These are phyloP conservation scores for Styela plicata DNA, from an alignment of 23 tunicate species.

Conservation along the genomic window DNA sequence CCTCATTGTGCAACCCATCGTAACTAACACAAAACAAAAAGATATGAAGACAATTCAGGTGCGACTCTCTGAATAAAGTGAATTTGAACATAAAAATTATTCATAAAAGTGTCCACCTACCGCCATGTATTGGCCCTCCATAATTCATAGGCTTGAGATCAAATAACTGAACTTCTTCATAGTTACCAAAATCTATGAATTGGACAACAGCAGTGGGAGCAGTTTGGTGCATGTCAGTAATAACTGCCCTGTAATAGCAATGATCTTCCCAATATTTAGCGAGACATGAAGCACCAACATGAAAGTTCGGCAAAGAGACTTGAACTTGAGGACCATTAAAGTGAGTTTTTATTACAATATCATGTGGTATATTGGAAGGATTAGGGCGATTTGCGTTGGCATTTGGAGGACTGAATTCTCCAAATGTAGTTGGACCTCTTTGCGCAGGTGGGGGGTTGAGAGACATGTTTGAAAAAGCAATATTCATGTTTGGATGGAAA, in stretches of 20 bases:
- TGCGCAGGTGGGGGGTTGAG: slow-evolving; percentile 25
- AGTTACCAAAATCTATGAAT: slow-evolving; percentile 53
- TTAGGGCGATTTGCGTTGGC: background rate
- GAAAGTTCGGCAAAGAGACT: slow-evolving; percentile 14
- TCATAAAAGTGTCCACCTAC: background rate
- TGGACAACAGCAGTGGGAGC: slow-evolving; percentile 64
- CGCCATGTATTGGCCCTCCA: background rate
- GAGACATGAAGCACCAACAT: slow-evolving; percentile 11
- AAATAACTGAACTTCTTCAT: slow-evolving; percentile 60
- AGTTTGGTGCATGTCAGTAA: slow-evolving; percentile 51
- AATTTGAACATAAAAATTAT: too few species aligned
- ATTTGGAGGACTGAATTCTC: background rate
- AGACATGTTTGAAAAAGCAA: background rate
- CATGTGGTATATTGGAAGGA: background rate
- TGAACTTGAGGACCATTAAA: slow-evolving; percentile 18
- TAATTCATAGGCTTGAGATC: slow-evolving; percentile 31
- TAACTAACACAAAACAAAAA: too few species aligned
- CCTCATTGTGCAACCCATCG: too few species aligned
- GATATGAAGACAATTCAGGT: too few species aligned
- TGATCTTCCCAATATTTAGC: slow-evolving; percentile 83
- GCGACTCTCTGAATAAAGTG: too few species aligned
- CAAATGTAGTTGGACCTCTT: slow-evolving; percentile 26
- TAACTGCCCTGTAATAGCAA: slow-evolving; percentile 45
- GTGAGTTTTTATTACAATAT: background rate
- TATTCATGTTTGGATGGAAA: background rate